Evolutionary conservation across 2,888 invertebrate species (phyloP).

Genomic region (Cyrtodaria siliqua): DNA sequence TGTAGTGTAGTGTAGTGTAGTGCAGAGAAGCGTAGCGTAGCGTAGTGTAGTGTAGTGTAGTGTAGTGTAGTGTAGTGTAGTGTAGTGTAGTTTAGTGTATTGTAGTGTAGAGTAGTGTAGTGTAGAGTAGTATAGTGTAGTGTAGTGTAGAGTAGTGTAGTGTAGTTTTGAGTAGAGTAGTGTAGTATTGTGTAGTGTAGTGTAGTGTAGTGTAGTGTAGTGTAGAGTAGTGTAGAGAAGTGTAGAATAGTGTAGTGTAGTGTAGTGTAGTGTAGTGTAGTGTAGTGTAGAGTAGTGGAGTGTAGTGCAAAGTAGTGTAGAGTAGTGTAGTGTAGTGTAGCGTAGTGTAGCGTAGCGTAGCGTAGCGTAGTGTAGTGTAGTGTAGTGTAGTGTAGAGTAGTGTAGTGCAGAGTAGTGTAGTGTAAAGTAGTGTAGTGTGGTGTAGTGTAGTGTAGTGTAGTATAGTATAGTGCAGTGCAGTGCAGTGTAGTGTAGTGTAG

Average conservation of each 20-base stretch:
- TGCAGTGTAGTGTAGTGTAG: background rate
- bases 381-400: no score
- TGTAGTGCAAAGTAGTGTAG: conserved; percentile 5
- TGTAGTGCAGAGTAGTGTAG: no score
- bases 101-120: background rate
- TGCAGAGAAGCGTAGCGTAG: background rate
- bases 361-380: no score
- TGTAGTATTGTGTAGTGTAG: background rate
- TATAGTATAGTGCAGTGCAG: background rate
- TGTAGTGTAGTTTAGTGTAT: background rate
- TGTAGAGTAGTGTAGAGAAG: no score
- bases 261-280: conserved; percentile 18
- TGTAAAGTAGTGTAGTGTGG: background rate
- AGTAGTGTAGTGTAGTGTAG: conserved; percentile 7
- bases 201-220: background rate
- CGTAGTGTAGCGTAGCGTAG: background rate
- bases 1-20: background rate
- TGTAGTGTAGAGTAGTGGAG: conserved; percentile 10
- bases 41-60: background rate
- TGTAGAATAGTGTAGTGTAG: background rate
- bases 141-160: background rate
- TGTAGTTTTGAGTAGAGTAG: background rate
- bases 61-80: background rate
- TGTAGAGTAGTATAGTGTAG: background rate
- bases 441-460: no score